Evolutionary conservation across 2,113 vertebrate genomes (phyloP), one percentile per base, ranked within the genome.

Genomic region (Ailuropoda melanoleuca): DNA sequence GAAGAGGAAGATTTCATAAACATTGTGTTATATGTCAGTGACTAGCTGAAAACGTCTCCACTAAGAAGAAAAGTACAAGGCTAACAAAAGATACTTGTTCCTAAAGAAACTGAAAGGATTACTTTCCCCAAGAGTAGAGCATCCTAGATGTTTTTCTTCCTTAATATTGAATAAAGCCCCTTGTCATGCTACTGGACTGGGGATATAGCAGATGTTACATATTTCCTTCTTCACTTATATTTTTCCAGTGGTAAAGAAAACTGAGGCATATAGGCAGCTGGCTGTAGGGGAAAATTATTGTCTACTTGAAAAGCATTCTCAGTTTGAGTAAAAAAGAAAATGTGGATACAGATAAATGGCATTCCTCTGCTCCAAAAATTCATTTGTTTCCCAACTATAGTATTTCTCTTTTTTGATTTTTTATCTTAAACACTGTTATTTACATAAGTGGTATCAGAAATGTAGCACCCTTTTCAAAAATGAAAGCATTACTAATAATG

Each of bases 1-100:
- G 86, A 89, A 91, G 37, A 86, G n/a, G 58, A 93, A 83, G 75
- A 39, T 55, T 55, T 60, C 31, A 56, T 26, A 88, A 88, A 72
- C 37, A 66, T 26, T 29, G 7, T 4, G 18, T 55, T 64, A 1
- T 46, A 18, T 64, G 18, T 53, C 62, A 55, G 26, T 21, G 66
- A 82, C 56, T 6, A 24, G 6, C 8, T 60, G 29, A 50, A 18
- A 60, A 31, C 14, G 56, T 89, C 60, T 89, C 82, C 26, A 74
- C 23, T 39, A 62, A 14, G 46, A 95, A 87, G 19, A 34, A 58
- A 91, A 81, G 23, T 2, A 15, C 26, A 53, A 93, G 43, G 15
- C 29, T 37, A 70, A 48, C 1, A 70, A 83, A 72, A 48, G 21
- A 17, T 8, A 43, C 3, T 6, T 88, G 58, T 37, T 58, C 55